Conservation (phyloP, 2,888 invertebrate genomes). For the Drosophila pegasa region DNA sequence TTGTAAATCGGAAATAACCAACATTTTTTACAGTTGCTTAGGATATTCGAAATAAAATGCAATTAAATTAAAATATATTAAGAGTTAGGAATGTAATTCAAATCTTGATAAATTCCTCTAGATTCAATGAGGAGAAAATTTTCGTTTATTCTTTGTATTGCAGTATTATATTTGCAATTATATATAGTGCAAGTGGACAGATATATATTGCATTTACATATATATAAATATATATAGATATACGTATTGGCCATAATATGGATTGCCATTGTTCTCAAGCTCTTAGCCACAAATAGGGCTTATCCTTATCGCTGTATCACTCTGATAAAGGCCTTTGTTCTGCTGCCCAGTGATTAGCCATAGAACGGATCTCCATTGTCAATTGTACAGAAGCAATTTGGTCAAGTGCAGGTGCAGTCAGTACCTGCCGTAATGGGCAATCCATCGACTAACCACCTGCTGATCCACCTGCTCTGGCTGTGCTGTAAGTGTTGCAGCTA, state of each 20-base stretch:
- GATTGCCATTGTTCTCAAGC: slow-evolving; percentile 14
- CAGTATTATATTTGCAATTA: too few relatives aligned
- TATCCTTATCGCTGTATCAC: slow-evolving; percentile 36
- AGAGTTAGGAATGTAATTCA: too few relatives aligned
- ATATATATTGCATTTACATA: too few relatives aligned
- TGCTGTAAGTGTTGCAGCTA: slow-evolving; percentile 33
- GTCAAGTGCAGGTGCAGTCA: slow-evolving; percentile 10
- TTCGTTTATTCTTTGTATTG: neutral
- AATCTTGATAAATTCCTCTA: too few relatives aligned
- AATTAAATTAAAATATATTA: too few relatives aligned
- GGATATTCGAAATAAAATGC: too few relatives aligned
- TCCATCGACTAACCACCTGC: neutral
- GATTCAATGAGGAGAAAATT: too few relatives aligned
- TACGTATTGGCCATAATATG: neutral
- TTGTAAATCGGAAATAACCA: too few relatives aligned
- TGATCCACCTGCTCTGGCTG: slow-evolving; percentile 12
- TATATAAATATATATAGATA: too few relatives aligned
- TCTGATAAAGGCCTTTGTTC: slow-evolving; percentile 42
- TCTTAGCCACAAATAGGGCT: slow-evolving; percentile 8
- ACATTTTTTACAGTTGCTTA: too few relatives aligned
- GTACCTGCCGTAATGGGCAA: slow-evolving; percentile 16
- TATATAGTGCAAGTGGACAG: too few relatives aligned
- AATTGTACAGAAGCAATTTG: slow-evolving; percentile 18
- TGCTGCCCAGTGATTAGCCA: slow-evolving; percentile 40
- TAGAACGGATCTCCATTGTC: slow-evolving; percentile 27